Evolutionary conservation across 1,140 invertebrate genomes (phyloP).

Genomic region (Drosophila biarmipes): DNA sequence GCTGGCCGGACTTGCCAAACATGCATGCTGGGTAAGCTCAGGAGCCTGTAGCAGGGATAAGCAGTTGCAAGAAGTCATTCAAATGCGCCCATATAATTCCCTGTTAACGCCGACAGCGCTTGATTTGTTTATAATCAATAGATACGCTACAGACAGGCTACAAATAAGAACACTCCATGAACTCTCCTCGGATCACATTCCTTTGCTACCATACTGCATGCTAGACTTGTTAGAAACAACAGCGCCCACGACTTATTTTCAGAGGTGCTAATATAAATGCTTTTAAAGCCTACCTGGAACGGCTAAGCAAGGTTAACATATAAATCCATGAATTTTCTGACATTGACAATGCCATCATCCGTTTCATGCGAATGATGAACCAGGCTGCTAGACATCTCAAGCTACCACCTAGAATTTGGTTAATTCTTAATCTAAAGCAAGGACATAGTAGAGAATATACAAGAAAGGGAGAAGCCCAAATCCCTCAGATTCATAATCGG

Average conservation of each 20-base stretch:
- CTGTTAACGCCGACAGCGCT: no score
- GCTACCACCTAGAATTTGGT: no score
- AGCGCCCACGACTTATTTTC: neutral
- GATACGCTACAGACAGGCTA: neutral
- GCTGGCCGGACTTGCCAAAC: neutral
- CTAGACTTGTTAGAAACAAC: no score
- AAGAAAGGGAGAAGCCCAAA: neutral
- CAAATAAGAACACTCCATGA: neutral
- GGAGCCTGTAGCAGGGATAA: neutral
- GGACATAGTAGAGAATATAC: neutral
- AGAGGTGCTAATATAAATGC: constrained; percentile 6
- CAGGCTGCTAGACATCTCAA: no score
- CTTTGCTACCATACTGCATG: no score
- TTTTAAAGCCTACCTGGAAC: constrained; percentile 1
- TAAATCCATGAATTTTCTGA: neutral
- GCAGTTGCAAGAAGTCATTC: constrained; percentile 3
- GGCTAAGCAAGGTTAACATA: neutral
- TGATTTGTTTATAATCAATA: no score
- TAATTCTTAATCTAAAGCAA: neutral
- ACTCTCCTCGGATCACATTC: no score
- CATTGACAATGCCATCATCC: no score
- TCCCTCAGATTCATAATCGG: no score
- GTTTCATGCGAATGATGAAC: no score
- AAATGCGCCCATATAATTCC: neutral
- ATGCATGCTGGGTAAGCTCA: neutral